Conservation (phyloP, 1,140 invertebrate genomes). For the Tetragonula clypearis region DNA sequence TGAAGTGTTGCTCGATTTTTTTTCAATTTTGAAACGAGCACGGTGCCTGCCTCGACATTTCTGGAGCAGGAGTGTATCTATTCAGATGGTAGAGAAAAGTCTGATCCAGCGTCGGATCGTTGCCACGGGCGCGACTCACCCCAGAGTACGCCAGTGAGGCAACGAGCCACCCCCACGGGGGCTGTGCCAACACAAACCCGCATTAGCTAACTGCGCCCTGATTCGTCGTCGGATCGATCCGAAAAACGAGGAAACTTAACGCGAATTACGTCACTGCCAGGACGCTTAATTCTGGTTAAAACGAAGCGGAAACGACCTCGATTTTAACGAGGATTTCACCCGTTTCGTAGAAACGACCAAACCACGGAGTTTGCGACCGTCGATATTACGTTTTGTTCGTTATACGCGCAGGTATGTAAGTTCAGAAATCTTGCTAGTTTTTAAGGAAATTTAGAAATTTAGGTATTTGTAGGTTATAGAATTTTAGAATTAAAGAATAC, state of each 20-base stretch:
- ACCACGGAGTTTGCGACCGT: no score
- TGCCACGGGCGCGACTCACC: conserved; percentile 47
- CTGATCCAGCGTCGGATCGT: conserved; percentile 41
- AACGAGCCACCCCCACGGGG: conserved; percentile 69
- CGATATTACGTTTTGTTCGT: no score
- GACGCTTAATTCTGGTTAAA: conserved; percentile 28
- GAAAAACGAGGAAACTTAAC: conserved; percentile 70
- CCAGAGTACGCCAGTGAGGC: conserved; percentile 49
- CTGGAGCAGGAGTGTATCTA: not conserved
- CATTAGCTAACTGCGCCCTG: conserved; percentile 77
- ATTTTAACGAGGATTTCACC: not conserved
- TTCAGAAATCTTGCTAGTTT: no score
- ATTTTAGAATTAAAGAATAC: no score
- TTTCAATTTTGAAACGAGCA: no score
- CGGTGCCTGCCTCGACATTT: not conserved
- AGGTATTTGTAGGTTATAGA: not conserved
- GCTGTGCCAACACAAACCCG: conserved; percentile 69
- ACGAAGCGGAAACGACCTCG: not conserved
- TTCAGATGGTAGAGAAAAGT: not conserved
- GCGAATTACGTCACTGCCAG: conserved; percentile 63
- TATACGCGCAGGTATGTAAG: no score
- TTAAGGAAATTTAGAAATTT: not conserved
- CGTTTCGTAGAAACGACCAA: not conserved
- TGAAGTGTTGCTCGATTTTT: no score
- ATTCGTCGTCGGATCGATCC: conserved; percentile 73